phyloP scores from a whole-genome alignment of 64 coral and sea anemone genomes.

The Astreopora myriophthalma region DNA sequence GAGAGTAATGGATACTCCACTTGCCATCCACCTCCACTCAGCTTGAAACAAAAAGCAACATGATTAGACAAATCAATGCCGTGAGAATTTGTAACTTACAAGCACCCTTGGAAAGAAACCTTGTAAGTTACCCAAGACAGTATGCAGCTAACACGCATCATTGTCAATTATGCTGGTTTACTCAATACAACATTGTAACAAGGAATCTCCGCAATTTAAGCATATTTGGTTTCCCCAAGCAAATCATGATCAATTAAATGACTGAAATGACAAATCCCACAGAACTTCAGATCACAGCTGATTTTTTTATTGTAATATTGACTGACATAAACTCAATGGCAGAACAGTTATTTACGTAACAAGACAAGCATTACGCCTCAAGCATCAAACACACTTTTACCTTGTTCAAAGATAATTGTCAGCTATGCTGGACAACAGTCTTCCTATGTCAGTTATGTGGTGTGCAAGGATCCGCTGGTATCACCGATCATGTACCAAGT shows the following conservation, averaged over 20 bases:
- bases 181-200: no score
- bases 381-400: conserved; percentile 27
- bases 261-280: neutral
- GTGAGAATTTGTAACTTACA: neutral
- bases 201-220: no score
- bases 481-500: conserved; percentile 33
- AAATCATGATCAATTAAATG: no score
- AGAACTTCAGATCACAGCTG: neutral
- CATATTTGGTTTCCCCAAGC: no score
- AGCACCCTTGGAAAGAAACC: neutral
- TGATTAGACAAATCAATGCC: conserved; percentile 5
- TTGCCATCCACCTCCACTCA: conserved; percentile 36
- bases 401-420: neutral
- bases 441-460: neutral
- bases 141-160: no score
- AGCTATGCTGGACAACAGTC: neutral
- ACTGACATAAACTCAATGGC: neutral
- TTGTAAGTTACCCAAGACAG: no score
- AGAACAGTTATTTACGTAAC: neutral
- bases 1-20: conserved; percentile 40
- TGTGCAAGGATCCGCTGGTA: conserved; percentile 9
- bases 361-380: neutral
- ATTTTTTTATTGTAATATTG: neutral
- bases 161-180: no score
- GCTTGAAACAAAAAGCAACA: conserved; percentile 57